phyloP scores from a whole-genome alignment of 2,888 invertebrate species.

The Epinotia brunnichana region DNA sequence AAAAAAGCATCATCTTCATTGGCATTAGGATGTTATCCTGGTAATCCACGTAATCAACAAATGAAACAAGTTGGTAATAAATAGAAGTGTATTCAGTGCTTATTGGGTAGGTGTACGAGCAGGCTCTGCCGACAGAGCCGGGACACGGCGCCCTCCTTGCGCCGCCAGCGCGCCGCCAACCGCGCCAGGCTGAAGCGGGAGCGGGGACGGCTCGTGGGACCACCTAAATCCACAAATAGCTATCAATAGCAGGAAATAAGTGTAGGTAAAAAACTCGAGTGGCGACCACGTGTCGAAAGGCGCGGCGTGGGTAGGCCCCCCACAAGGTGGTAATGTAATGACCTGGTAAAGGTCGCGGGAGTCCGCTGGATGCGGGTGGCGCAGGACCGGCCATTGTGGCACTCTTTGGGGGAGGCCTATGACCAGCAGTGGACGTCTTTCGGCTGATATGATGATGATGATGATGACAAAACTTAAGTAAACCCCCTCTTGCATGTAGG shows the following conservation, averaged over 20 bases:
- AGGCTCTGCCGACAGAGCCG: conserved; percentile 90
- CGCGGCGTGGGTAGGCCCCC: too few species aligned
- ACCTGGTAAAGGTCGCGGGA: too few species aligned
- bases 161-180: conserved; percentile 70
- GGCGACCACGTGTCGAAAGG: too few species aligned
- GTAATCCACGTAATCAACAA: conserved; percentile 25
- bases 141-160: conserved; percentile 85
- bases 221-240: conserved; percentile 39
- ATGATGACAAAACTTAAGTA: too few species aligned
- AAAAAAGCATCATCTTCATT: too few species aligned
- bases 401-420: too few species aligned
- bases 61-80: conserved; percentile 36
- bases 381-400: too few species aligned
- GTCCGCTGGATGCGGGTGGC: too few species aligned
- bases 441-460: too few species aligned
- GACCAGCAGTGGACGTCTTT: too few species aligned
- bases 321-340: too few species aligned
- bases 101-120: conserved; percentile 82
- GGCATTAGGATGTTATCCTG: neutral
- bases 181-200: conserved; percentile 77
- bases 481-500: too few species aligned
- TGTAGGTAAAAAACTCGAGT: neutral
- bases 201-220: conserved; percentile 59
- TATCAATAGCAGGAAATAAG: neutral
- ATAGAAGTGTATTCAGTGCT: conserved; percentile 58